Evolutionary conservation across 1,140 invertebrate species (phyloP), one percentile per base, ranked within the genome.

Genomic region (Mizuhopecten yessoensis): DNA sequence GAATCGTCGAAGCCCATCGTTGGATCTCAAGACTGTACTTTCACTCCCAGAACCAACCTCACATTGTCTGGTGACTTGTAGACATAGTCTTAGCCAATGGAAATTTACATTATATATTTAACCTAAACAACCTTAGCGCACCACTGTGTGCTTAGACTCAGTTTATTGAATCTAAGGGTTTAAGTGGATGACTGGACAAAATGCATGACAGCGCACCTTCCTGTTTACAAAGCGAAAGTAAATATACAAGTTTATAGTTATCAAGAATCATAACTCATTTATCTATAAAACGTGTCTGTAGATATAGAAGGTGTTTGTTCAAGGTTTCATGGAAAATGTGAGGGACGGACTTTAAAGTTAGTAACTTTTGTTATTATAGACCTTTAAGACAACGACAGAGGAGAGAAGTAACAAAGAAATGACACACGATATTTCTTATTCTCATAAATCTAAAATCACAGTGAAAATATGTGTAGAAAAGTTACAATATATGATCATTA

Each of bases 181-280:
- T 49, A 49, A 49, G 45, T 49, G 45, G 45, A 20, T 49, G 45
- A 39, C 36, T 39, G 36, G 5, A 13, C 13, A 39, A 7, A 39
- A 39, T 39, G n/a, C n/a, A 5, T 7, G 45, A 10, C 2, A 20
- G 20, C 10, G 45, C 10, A 23, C 13, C 20, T 49, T 20, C 3
- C 45, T 20, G 20, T 49, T 9, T 9, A 20, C 11, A 49, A 49
- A 49, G 20, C 45, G 45, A 49, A 49, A 49, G 45, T 49, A 15
- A 49, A 49, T 17, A 15, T 20, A 49, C 45, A 23, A 17, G 20
- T 49, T 49, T 20, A 17, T 49, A 49, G 11, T 13, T 17, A 49
- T 39, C 36, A 39, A 39, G 36, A 39, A 39, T 36, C 42, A 87
- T 88, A 23, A 87, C 49, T 45, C 90, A 34, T 20, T 87, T 75